A percentile compares a stretch with the other conserved stretches of the same genome.
Conservation (phyloP, 1,140 invertebrate species). For the Caerostris darwini region DNA sequence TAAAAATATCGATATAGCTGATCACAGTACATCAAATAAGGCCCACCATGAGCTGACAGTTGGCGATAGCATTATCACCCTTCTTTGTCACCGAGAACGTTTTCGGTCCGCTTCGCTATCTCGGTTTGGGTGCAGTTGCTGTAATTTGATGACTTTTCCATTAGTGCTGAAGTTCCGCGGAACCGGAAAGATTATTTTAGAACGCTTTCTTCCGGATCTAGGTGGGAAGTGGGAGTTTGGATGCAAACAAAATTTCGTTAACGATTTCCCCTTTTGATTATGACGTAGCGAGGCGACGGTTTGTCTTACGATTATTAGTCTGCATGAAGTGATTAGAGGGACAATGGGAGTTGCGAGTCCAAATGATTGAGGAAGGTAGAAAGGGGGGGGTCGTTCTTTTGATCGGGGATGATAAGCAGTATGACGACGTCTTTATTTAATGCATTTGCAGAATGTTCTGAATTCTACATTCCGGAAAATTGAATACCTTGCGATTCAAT, state of each 20-base stretch:
- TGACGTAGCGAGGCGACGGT: neutral
- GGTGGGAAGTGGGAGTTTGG: neutral
- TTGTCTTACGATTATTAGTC: constrained; percentile 55
- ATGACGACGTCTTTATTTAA: neutral
- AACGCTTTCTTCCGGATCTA: constrained; percentile 10
- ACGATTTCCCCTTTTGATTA: constrained; percentile 26
- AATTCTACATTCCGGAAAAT: neutral
- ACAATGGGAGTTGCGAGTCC: neutral
- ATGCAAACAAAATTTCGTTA: constrained; percentile 63
- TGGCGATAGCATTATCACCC: neutral
- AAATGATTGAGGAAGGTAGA: neutral
- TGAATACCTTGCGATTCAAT: neutral
- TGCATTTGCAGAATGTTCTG: neutral
- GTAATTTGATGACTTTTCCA: constrained; percentile 60
- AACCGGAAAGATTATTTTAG: constrained; percentile 70
- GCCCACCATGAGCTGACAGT: neutral
- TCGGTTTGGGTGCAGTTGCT: constrained; percentile 22
- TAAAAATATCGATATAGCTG: constrained; percentile 31
- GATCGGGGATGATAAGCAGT: neutral
- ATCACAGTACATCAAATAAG: constrained; percentile 28
- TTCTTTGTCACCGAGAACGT: neutral
- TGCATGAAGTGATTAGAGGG: constrained; percentile 3
- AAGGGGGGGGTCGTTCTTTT: no score
- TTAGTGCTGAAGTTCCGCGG: constrained; percentile 15
- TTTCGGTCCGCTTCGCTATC: constrained; percentile 10